Evolutionary conservation across 2,888 invertebrate species (phyloP), one percentile per base, ranked within the genome.

Genomic region (Zaprionus bogoriensis): DNA sequence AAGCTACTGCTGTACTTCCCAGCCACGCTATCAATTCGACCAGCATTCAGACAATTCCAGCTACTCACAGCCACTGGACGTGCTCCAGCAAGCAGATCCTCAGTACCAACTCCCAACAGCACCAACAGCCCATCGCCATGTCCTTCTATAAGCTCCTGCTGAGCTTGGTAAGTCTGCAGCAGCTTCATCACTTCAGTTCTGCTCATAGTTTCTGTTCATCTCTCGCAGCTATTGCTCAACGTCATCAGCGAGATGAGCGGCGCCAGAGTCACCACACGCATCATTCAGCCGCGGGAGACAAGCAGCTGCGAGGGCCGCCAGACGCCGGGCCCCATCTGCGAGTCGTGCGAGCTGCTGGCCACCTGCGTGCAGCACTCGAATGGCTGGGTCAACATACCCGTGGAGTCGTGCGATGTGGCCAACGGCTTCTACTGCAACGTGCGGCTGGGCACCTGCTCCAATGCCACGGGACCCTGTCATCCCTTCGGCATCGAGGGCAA

Each of bases 341-440:
- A 90, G 19, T 89, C 89, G 3, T 91, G 91, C 48, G 89, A 89
- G 20, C 63, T 90, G 14, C 60, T 91, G 30, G 88, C 91, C 28
- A 90, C 89, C 7, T 91, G 91, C 63, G 88, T 91, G 0, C 84
- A 84, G 27, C 87, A 89, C 27, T 87, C 89, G 10, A 85, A 85
- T 14, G 88, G 89, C 10, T 91, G 91, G 89, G 80, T 90, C 1
- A 91, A 90, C 20, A 89, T 91, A 30, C 90, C 90, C 0, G 89
- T 91, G 2, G 90, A 91, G 36, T 87, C 89, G 0, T 91, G 91
- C 51, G 89, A 91, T 63, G 81, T 83, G 6, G 87, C 88, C 25
- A 87, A 86, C 5, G 91, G 90, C 1, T 88, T 74, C 53, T 91
- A 89, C 57, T 91, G 91, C 39, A 90, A 91, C 62, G 71, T 84